Base-by-base conservation (phyloP, 2,113 vertebrate species). In the Halichoeres trimaculatus region DNA sequence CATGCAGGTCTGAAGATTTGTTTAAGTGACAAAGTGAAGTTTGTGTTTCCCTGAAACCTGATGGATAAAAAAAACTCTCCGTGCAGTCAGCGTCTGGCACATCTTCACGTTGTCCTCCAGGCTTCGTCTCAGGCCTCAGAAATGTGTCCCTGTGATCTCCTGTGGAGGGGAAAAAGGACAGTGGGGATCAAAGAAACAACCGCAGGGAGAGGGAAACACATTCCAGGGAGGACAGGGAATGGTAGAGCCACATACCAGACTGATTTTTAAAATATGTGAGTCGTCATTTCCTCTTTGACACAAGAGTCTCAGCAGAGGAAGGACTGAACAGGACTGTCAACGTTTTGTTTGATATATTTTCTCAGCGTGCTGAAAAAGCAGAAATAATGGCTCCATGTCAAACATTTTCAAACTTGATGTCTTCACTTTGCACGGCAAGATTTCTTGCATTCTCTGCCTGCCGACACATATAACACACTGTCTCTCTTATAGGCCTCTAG, bases 111-210 rank as follows among this genome's bases (percentile, higher is more conserved):
- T 23, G 16, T 58, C 59, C 4, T 76, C 34, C 48, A 14, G 52
- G 19, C 10, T 40, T 67, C 22, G 53, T 75, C 50, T 59, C n/a
- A 47, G 67, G 50, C 53, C 65, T 92, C 80, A 93, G 2, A 94
- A 88, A 71, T 88, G 9, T 69, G 90, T 91, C 59, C 1, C 79
- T 12, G 8, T 35, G 20, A 61, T 61, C 11, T 45, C 83, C 93
- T 93, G 83, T 59, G 60, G n/a, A n/a, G n/a, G n/a, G n/a, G 79
- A 88, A 78, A 57, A 83, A 43, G 47, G 10, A 83, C 19, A 74
- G 19, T 23, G 57, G 20, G 59, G 34, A 77, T 50, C 3, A 61
- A 20, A 50, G 56, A 9, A 45, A 24, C 16, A 36, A 24, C n/a
- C 50, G 8, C 16, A 40, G 20, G 24, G n/a, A 10, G 24, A 4